These are phyloP conservation scores for Calyptomena viridis DNA, from an alignment of 2,113 vertebrate genomes.

Conservation along the genomic window DNA sequence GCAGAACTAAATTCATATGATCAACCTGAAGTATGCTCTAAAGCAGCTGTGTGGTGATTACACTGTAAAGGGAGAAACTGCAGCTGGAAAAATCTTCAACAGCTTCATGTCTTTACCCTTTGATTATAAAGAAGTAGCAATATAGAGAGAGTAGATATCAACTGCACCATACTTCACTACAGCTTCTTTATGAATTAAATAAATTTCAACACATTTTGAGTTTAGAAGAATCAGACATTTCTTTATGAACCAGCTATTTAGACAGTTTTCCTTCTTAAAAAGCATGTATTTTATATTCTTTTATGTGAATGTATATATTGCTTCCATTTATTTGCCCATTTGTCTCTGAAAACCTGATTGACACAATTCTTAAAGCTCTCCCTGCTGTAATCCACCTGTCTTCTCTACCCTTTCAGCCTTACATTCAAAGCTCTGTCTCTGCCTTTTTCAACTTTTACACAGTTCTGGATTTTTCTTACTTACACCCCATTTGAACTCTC, in stretches of 20 bases:
- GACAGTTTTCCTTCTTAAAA: not conserved
- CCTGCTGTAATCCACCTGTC: not conserved
- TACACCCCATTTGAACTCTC: not conserved
- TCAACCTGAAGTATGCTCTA: constrained; percentile 29
- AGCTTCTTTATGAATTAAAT: constrained; percentile 6
- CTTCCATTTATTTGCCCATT: not conserved
- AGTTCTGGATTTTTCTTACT: not conserved
- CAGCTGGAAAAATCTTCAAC: constrained; percentile 44
- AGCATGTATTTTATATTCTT: not conserved
- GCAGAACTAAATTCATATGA: constrained; percentile 22
- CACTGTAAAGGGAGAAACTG: not conserved
- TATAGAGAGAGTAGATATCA: not conserved
- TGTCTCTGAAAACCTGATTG: not conserved
- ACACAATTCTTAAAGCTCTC: not conserved
- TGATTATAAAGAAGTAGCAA: not conserved
- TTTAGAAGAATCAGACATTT: not conserved
- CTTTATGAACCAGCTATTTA: not conserved
- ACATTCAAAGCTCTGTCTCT: not conserved
- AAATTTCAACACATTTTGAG: not conserved
- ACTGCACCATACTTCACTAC: not conserved
- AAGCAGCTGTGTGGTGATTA: constrained; percentile 46
- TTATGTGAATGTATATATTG: not conserved
- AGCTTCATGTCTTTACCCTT: not conserved
- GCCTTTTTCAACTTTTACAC: not conserved
- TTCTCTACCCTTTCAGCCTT: not conserved